phyloP scores from a whole-genome alignment of 1,140 invertebrate species.

The Brachionus paranguensis region DNA sequence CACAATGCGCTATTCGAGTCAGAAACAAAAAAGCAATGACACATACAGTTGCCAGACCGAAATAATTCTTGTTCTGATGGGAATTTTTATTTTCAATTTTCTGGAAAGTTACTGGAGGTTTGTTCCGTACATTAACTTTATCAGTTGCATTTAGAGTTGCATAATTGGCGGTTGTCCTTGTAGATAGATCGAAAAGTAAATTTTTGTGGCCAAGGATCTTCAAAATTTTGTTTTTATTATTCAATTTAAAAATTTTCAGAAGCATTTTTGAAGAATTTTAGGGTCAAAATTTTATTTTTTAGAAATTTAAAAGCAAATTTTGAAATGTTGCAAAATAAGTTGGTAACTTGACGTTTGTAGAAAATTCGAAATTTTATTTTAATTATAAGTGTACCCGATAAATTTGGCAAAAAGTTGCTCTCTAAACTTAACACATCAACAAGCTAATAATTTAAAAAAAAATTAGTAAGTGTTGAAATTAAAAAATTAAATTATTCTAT shows the following conservation, averaged over 20 bases:
- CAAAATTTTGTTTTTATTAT: background rate
- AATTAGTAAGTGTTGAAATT: conserved; percentile 6
- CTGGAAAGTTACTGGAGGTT: background rate
- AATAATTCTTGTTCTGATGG: background rate
- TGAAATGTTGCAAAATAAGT: conserved; percentile 6
- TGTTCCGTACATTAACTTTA: background rate
- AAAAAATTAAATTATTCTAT: background rate
- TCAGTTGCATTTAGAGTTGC: background rate
- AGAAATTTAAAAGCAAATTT: background rate
- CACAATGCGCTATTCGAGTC: background rate
- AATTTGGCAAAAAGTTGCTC: background rate
- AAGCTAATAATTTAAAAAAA: background rate
- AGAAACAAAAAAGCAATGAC: background rate
- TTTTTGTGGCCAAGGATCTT: background rate
- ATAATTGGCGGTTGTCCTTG: background rate
- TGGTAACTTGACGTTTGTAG: background rate
- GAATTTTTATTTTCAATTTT: background rate
- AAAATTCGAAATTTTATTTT: background rate
- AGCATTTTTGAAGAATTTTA: background rate
- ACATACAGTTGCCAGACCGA: background rate
- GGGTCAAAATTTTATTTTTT: background rate
- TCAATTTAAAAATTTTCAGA: background rate
- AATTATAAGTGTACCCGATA: background rate
- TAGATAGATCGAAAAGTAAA: background rate
- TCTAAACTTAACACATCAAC: conserved; percentile 3